Evolutionary conservation across 2,888 invertebrate genomes (phyloP), one percentile per base, ranked within the genome.

Genomic region (Pilophorus perplexus): DNA sequence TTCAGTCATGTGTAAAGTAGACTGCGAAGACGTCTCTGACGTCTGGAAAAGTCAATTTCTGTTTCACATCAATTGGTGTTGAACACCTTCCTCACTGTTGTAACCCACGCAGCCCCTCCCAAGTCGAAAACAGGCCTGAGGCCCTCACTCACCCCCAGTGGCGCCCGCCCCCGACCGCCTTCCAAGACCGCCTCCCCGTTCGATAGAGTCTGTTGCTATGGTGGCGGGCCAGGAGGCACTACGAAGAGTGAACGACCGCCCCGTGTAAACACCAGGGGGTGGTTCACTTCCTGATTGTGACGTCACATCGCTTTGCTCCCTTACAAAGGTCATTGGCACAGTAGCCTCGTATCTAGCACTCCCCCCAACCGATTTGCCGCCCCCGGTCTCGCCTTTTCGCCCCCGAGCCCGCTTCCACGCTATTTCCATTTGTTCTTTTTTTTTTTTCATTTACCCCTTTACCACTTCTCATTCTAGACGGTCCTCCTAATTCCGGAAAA

Each of bases 281-380:
- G 64, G 52, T 16, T 52, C 28, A 65, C 64, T 65, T 65, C 64
- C 64, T 65, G 64, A 40, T 65, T 42, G 64, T 65, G 64, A 65
- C 64, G 64, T 65, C 64, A 65, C 59, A 12, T 54, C 54, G 52
- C 52, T 65, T 40, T n/a, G n/a, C n/a, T n/a, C n/a, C 52, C 52
- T 27, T 42, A 40, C 59, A 27, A 65, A 65, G 64, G 64, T 65
- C 64, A 65, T 65, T 65, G 64, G 64, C 64, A 65, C 64, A 65
- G 64, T 65, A 52, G 54, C 64, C 64, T 28, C 64, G 25, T 65
- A 62, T 44, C 62, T 28, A 46, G 22, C 18, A 14, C 27, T 46
- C 44, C 44, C 27, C 18, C 38, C 20, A 4, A 6, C 27, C 57
- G 16, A 12, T 42, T 37, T n/a, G 20, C 59, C 22, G 18, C 44